Base-by-base conservation (phyloP, 2,113 vertebrate species). In the Eleginops maclovinus region DNA sequence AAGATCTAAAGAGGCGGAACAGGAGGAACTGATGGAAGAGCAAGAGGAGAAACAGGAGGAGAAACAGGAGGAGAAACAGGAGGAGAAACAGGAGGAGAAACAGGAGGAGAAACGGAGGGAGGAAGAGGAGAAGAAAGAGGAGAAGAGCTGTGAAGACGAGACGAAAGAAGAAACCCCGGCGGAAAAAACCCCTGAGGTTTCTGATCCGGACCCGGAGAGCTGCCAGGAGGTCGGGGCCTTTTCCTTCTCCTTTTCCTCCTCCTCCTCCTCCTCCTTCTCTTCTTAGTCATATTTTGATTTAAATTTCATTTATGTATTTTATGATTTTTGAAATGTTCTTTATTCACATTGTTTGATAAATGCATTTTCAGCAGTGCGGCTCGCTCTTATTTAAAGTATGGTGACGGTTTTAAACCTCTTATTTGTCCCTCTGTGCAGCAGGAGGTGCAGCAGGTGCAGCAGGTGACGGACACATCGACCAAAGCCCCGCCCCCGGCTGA, bases 1-100 rank as follows among this genome's bases (percentile, higher is more conserved):
- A 88, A 95, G 84, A 60, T 0, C 40, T 2, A 92, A 60, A 58
- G 87, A 88, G 67, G 85, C 88, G 15, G 71, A 89, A 16, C 59
- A 63, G 9, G 1, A 54, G 0, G 22, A 41, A n/a, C n/a, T n/a
- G n/a, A n/a, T n/a, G 4, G 68, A 86, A 3, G 31, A 81, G 11
- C 46, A 78, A n/a, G 28, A 76, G 5, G 26, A 43, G 19, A 6
- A 68, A 17, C 19, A 75, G 28, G 50, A 72, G 10, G 13, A 65
- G 51, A 16, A 61, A 36, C 4, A 77, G 40, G 84, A 88, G 17
- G 77, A 90, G 21, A 55, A 64, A 7, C 1, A 59, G 0, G 26
- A 36, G 4, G 69, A 86, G 11, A 2, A 19, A 13, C 31, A 79
- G 12, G 49, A 78, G 7, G 17, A 46, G 17, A 19, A 72, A 4